Evolutionary conservation across 2,888 invertebrate genomes (phyloP).

Genomic region (Nudaria mundana): DNA sequence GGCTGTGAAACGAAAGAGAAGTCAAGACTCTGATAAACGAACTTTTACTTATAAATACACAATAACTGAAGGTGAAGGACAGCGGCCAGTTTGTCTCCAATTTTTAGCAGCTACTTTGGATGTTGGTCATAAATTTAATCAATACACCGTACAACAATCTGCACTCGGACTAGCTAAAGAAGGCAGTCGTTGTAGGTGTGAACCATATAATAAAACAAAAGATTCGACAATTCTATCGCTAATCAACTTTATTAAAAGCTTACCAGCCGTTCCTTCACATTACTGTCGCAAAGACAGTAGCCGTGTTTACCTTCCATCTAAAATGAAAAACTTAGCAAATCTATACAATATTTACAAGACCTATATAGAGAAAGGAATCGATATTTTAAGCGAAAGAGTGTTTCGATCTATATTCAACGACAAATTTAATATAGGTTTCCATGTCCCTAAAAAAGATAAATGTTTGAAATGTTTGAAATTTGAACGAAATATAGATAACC

Average conservation of each 20-base stretch:
- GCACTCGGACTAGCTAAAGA: slow-evolving; percentile 4
- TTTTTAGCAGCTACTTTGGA: slow-evolving; percentile 11
- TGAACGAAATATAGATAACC: no score
- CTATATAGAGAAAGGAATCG: no score
- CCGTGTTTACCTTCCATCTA: no score
- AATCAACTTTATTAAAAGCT: slow-evolving; percentile 5
- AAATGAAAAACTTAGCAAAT: no score
- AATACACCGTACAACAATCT: slow-evolving; percentile 6
- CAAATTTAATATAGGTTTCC: no score
- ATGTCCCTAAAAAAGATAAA: no score
- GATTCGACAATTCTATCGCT: no score
- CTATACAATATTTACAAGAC: no score
- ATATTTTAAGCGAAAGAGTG: no score
- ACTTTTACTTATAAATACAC: slow-evolving; percentile 3
- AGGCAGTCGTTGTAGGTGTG: background rate
- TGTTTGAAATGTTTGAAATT: no score
- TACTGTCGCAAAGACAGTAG: slow-evolving; percentile 7
- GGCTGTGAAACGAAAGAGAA: slow-evolving; percentile 1
- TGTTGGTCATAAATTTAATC: slow-evolving; percentile 3
- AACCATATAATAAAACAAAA: background rate
- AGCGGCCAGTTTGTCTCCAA: slow-evolving; percentile 7
- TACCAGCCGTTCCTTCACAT: slow-evolving; percentile 10
- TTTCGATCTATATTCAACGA: no score
- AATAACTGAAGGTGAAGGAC: slow-evolving; percentile 9
- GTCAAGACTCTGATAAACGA: background rate